These are phyloP conservation scores for Campoletis sonorensis DNA, from an alignment of 1,140 invertebrate species.

Conservation along the genomic window DNA sequence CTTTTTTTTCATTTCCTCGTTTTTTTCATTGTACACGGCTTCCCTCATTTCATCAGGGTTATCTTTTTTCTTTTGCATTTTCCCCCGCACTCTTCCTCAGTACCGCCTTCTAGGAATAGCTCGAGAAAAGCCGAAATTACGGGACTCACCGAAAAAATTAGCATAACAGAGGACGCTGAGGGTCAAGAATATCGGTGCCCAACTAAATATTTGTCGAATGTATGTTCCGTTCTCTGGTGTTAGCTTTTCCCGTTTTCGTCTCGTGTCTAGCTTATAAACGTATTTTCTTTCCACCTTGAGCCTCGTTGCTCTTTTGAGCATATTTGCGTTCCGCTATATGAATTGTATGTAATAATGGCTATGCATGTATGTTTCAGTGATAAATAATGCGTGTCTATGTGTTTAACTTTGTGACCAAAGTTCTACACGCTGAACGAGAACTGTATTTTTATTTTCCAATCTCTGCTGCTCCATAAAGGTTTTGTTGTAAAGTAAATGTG, in stretches of 20 bases:
- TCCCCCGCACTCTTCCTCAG: background rate
- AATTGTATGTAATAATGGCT: background rate
- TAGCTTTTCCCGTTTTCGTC: background rate
- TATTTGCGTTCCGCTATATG: background rate
- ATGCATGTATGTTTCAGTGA: background rate
- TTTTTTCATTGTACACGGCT: background rate
- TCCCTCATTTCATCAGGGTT: background rate
- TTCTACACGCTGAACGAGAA: background rate
- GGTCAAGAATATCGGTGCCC: background rate
- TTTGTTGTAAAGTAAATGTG: too few relatives aligned
- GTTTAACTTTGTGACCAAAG: background rate
- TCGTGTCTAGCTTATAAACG: background rate
- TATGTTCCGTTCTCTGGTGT: background rate
- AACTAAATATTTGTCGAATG: background rate
- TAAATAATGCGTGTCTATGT: background rate
- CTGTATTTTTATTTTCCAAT: background rate
- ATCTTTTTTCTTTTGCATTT: background rate
- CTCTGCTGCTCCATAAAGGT: too few relatives aligned
- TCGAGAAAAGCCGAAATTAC: background rate
- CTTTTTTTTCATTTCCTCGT: background rate
- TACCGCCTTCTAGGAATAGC: background rate
- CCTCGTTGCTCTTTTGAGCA: background rate
- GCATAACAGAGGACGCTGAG: background rate
- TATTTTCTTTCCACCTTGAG: background rate
- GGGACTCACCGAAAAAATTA: background rate